Evolutionary conservation across 2,113 vertebrate genomes (phyloP), one percentile per base, ranked within the genome.

Genomic region (Potamarius usumacintae): DNA sequence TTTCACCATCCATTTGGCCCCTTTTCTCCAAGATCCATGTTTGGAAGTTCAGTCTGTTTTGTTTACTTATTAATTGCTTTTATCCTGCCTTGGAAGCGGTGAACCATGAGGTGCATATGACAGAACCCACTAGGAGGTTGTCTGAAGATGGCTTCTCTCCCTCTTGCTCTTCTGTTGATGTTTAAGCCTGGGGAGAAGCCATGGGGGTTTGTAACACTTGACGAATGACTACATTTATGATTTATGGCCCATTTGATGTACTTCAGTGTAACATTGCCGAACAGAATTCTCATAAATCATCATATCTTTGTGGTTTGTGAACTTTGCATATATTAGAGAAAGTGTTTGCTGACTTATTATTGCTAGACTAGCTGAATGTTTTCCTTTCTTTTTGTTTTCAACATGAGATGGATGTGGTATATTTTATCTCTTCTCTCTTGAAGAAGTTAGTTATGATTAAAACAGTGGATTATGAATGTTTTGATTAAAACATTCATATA

Each of bases 201-300:
- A 91, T 93, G 94, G 93, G 94, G 94, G 93, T 94, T 93, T 94
- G 92, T 92, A 95, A 95, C 95, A 94, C 95, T 95, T 95, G 94
- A 95, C 95, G 94, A 95, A 95, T 93, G 93, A 94, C 94, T 93
- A 93, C 91, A 93, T 94, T 92, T 94, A 92, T 92, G 94, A 90
- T 90, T 90, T 82, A 88, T 90, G 89, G 83, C 83, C 83, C 79
- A 62, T 88, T 88, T 86, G 82, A 74, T 85, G 87, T 84, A 79
- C 60, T 88, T 84, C 72, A 88, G 87, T 84, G 82, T 88, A 88
- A 88, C 87, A 74, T 84, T 88, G 82, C 72, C 87, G 27, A 88
- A 88, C 60, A 58, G 72, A 88, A 84, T 77, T 65, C 87, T 88
- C 87, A 88, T 88, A 83, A 42, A 88, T 88, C 87, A 87, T 83